Conservation (phyloP, 2,888 invertebrate genomes). For the Leptinotarsa rubiginosa region DNA sequence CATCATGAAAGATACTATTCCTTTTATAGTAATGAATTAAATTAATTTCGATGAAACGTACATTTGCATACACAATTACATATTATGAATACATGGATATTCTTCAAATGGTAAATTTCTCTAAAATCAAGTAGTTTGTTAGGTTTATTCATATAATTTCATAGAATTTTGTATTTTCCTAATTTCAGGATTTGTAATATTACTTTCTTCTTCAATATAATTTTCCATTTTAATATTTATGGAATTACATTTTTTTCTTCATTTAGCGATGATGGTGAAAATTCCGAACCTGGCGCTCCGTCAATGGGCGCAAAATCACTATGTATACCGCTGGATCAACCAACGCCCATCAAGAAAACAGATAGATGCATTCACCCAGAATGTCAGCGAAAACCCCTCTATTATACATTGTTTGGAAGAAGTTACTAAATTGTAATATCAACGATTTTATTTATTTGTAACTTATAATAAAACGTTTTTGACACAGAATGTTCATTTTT, state of each 20-base stretch:
- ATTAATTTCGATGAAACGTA: no score
- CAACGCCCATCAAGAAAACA: constrained; percentile 70
- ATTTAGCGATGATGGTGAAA: constrained; percentile 73
- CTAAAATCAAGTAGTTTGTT: no score
- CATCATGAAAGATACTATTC: no score
- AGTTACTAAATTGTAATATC: constrained; percentile 80
- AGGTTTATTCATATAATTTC: no score
- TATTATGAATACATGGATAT: no score
- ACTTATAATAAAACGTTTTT: constrained; percentile 19
- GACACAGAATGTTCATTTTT: not conserved
- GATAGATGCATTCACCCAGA: constrained; percentile 89
- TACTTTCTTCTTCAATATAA: no score
- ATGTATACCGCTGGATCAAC: constrained; percentile 96
- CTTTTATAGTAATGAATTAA: no score
- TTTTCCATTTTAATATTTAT: no score
- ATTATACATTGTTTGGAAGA: constrained; percentile 93
- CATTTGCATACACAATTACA: no score
- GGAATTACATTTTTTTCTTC: constrained; percentile 50
- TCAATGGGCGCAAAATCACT: constrained; percentile 99
- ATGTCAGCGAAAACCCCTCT: constrained; percentile 84
- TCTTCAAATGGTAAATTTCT: no score
- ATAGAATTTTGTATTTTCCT: no score
- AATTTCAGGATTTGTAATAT: no score
- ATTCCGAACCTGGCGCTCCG: constrained; percentile 82
- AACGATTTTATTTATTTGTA: constrained; percentile 21